Base-by-base conservation (phyloP, 2,888 invertebrate species). In the Sinohyriopsis cumingii region DNA sequence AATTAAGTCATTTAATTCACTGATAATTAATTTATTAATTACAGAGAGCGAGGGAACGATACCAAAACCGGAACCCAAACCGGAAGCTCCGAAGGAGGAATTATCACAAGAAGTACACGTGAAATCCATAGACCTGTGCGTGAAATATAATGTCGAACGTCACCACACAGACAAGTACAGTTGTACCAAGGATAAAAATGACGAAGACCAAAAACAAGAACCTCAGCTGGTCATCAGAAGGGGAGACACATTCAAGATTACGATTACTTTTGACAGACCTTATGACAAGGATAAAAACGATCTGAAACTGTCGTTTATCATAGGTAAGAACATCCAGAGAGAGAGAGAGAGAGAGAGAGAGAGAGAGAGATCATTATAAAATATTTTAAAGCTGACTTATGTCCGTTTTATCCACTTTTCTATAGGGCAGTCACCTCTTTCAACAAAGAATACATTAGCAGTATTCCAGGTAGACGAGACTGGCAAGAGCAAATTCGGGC, bases 141-240 rank as follows among this genome's bases (percentile, higher is more conserved):
- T 45, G 3, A 45, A 45, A 15, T 12, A 45, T 15, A 45, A 45
- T 45, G 15, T 15, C 15, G 45, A 15, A 45, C 45, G 45, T 45
- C 45, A 45, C 15, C 45, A 45, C 15, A 71, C 71, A n/a, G 71
- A 63, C 22, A 61, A 63, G 15, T 71, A 63, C 54, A 53, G 53
- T 1, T 64, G 67, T 25, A 68, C 67, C 33, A 22, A 67, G 18
- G 67, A 59, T 18, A 59, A 65, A 53, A 55, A 61, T 9, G 53
- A 22, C 20, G 66, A 72, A 22, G 75, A 66, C 9, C 56, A 60
- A n/a, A 28, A 33, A 3, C 28, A 55, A 4, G 59, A 20, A 6
- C 65, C 68, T 6, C 71, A 78, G 57, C 75, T 82, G 22, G 92
- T 95, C 28, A 91, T 95, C 3, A 69, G 87, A 15, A 70, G 87